A percentile compares a stretch with the other conserved stretches of the same genome.
These are phyloP conservation scores for Ganaspis sp. DNA, from an alignment of 1,140 invertebrate genomes.

Conservation along the genomic window DNA sequence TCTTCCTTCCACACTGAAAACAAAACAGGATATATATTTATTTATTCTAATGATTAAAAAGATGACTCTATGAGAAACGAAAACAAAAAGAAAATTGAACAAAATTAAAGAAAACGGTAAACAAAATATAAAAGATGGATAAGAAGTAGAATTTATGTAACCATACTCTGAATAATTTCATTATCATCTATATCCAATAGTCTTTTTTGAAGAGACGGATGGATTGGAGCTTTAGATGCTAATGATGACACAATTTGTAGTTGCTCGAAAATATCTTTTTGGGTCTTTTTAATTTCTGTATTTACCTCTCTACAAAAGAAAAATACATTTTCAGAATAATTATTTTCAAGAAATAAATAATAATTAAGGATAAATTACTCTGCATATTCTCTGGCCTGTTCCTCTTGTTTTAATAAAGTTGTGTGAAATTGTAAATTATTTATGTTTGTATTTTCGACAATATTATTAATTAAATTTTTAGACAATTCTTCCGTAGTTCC, in stretches of 20 bases:
- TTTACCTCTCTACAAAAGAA: conserved; percentile 47
- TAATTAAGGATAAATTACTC: conserved; percentile 46
- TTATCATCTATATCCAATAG: conserved; percentile 55
- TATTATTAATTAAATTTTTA: conserved; percentile 51
- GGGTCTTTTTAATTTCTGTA: conserved; percentile 43
- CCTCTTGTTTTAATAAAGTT: conserved; percentile 45
- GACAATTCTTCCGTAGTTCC: conserved; percentile 44
- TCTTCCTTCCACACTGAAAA: conserved; percentile 63
- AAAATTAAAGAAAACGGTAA: not conserved
- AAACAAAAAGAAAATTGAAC: no score
- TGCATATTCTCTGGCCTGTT: conserved; percentile 41
- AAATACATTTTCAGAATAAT: conserved; percentile 21
- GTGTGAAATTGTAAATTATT: conserved; percentile 38
- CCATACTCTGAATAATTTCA: conserved; percentile 59
- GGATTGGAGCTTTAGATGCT: conserved; percentile 48
- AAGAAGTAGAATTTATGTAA: conserved; percentile 20
- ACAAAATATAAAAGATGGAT: no score
- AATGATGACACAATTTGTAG: conserved; percentile 48
- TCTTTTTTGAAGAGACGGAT: conserved; percentile 53
- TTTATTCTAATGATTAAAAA: not conserved
- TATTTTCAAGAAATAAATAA: not conserved
- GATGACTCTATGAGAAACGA: not conserved
- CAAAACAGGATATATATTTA: conserved; percentile 32
- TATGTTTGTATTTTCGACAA: conserved; percentile 36
- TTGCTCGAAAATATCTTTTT: conserved; percentile 56